Evolutionary conservation across 1,140 invertebrate species (phyloP).

Genomic region (Apocrypta bakeri): DNA sequence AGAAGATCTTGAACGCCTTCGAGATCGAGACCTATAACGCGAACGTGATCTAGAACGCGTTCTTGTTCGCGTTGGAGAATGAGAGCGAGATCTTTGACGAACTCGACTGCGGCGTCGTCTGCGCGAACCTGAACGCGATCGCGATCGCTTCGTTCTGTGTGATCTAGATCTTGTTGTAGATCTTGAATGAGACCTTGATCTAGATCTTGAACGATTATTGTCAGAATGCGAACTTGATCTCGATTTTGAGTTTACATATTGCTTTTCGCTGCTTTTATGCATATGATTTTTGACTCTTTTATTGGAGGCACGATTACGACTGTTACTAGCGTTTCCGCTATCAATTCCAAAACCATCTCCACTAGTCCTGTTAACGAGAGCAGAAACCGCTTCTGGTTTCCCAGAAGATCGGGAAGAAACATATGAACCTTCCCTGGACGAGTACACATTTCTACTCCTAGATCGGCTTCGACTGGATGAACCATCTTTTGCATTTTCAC

Average conservation of each 20-base stretch:
- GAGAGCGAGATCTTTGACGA: constrained; percentile 61
- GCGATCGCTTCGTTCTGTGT: constrained; percentile 58
- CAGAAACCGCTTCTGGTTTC: constrained; percentile 9
- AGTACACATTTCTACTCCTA: constrained; percentile 54
- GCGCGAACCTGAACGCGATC: constrained; percentile 52
- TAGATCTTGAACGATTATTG: constrained; percentile 18
- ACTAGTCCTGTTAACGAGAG: background rate
- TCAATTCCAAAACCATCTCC: background rate
- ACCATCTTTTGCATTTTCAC: constrained; percentile 56
- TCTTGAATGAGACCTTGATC: constrained; percentile 58
- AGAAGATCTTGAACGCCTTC: constrained; percentile 59
- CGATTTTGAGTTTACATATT: constrained; percentile 57
- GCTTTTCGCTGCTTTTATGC: constrained; percentile 19
- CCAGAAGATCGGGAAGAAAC: constrained; percentile 49
- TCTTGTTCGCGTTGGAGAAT: constrained; percentile 57
- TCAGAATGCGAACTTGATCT: constrained; percentile 57
- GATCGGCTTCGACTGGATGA: constrained; percentile 67
- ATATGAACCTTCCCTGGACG: constrained; percentile 63
- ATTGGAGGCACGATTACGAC: background rate
- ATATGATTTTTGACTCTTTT: constrained; percentile 35
- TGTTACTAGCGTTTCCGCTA: constrained; percentile 5
- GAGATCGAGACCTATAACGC: constrained; percentile 54
- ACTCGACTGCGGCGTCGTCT: constrained; percentile 56
- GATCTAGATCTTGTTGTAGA: constrained; percentile 66
- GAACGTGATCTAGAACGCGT: constrained; percentile 54